Base-by-base conservation (phyloP, 2,113 vertebrate species). In the Notarius lentiginosus region DNA sequence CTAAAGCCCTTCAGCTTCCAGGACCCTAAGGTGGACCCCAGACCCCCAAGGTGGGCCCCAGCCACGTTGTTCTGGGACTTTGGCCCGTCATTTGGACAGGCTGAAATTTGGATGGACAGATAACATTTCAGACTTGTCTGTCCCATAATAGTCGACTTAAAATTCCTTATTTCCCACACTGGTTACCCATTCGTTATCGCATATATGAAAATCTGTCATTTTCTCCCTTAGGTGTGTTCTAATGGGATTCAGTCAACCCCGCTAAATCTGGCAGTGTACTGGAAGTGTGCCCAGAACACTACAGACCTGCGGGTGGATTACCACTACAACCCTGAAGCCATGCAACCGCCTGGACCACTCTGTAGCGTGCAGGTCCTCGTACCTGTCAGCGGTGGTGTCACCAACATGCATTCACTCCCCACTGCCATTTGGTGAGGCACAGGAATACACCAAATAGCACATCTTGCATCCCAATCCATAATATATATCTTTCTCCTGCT, bases 221-320 rank as follows among this genome's bases (percentile, higher is more conserved):
- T 0, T 41, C 24, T 2, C 15, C 56, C 92, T 84, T 94, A 99
- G 98, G 98, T 99, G 76, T 95, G 93, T 88, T 97, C 98, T 86
- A 98, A 98, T 66, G 98, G 98, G 55, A 98, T 99, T 91, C 97
- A 97, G 86, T 99, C 98, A 81, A 98, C 97, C 65, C 98, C 98
- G 58, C 94, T 99, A 70, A 99, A 99, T 92, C 96, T 99, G 91
- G 97, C 97, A 12, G 97, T 98, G 5, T 99, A 99, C 88, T 99
- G 98, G 98, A 99, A 99, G 91, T 99, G 98, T 83, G 92, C 94
- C 30, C 79, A 94, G 20, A 94, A 84, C 89, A 98, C 97, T 90
- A 99, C 98, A 53, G 97, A 99, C 90, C 94, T 99, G 75, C 94
- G 98, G 89, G 95, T 99, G 86, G 98, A 99, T 92, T 99, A 98